phyloP scores from a whole-genome alignment of 2,797 vertebrate genomes.

The Arrhamphus sclerolepis region DNA sequence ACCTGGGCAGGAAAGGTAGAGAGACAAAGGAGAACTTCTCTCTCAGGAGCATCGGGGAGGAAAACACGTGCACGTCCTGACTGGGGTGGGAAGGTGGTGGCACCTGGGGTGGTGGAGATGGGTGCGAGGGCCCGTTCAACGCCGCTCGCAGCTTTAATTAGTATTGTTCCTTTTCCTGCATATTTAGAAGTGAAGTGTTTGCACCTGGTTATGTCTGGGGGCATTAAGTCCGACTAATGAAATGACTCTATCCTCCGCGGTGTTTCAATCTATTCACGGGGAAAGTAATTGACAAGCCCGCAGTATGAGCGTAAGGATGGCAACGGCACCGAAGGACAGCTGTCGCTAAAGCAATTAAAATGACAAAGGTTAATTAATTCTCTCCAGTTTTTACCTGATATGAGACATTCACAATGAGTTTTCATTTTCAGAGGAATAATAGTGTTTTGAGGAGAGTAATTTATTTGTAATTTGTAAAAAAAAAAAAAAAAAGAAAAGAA shows the following conservation, averaged over 20 bases:
- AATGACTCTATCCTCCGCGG: conserved; percentile 79
- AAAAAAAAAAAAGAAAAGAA: not conserved
- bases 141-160: too few species aligned
- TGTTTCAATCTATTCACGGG: conserved; percentile 80
- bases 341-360: conserved; percentile 83
- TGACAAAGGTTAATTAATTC: conserved; percentile 84
- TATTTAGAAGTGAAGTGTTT: conserved; percentile 71
- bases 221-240: conserved; percentile 79
- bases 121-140: too few species aligned
- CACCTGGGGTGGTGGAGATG: too few species aligned
- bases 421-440: conserved; percentile 74
- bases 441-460: conserved; percentile 75
- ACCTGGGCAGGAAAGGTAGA: too few species aligned
- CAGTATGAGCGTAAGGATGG: conserved; percentile 73
- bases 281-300: conserved; percentile 80
- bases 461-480: conserved; percentile 66
- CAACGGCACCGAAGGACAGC: conserved; percentile 76
- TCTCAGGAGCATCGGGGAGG: too few species aligned
- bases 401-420: conserved; percentile 75
- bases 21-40: too few species aligned
- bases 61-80: too few species aligned
- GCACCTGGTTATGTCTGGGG: conserved; percentile 77
- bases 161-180: conserved; percentile 73
- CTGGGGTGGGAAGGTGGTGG: too few species aligned
- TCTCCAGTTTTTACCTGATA: conserved; percentile 78